Base-by-base conservation (phyloP, 2,888 invertebrate species). In the Cecidostiba fungosa region DNA sequence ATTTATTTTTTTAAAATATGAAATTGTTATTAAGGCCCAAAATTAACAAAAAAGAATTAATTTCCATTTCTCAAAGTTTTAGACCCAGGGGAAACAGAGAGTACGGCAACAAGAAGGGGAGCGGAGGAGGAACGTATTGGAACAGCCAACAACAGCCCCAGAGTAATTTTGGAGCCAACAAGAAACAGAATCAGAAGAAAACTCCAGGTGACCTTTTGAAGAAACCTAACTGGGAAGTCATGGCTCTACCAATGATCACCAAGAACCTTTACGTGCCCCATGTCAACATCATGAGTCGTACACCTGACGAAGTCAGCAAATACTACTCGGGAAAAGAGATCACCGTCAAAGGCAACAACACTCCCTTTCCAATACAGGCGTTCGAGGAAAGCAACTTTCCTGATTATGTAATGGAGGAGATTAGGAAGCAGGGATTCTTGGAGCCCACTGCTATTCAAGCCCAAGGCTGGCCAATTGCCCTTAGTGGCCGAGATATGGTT, bases 381-480 rank as follows among this genome's bases (percentile, higher is more conserved):
- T 99, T 99, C 93, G 97, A 97, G 91, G 99, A 99, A 93, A 97
- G 97, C 78, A 97, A 97, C 91, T 97, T 98, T 92, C 98, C 98
- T 59, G 97, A 97, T 89, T 96, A 97, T 90, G 95, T 98, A 3
- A 96, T 97, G 95, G 95, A 95, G 86, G 97, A 97, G 88, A 96
- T 97, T 89, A 94, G 96, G 88, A 96, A 97, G 89, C 98, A 97
- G 92, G 97, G 97, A 78, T 97, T 96, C 93, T 94, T 95, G 78
- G 97, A 97, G 90, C 99, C 99, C 2, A 99, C 99, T 62, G 97
- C 98, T 26, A 99, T 99, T 91, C 99, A 99, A 94, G 96, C 98
- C 66, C 98, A 98, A 92, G 98, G 98, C 50, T 99, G 98, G 98
- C 99, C 99, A 10, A 97, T 99, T 91, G 97, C 98, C 23, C 94